Evolutionary conservation across 2,888 invertebrate species (phyloP), one percentile per base, ranked within the genome.

Genomic region (Mechanitis messenoides): DNA sequence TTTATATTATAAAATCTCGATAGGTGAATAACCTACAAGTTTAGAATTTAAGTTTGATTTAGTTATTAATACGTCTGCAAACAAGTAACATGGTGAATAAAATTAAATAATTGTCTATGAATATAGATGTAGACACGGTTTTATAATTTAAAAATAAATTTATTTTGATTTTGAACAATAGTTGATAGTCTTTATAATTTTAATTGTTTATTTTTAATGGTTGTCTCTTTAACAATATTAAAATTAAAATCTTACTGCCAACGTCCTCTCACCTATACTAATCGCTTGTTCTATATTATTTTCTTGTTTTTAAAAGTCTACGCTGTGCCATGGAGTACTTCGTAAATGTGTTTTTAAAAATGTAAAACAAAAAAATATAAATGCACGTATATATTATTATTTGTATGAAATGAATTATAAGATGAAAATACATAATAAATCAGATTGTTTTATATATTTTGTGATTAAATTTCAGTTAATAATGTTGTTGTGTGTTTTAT

Each of bases 381-480:
- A 63, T 60, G 53, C 53, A 64, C 58, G 57, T 64, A 63, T 69
- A 62, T 65, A 63, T 55, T 59, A 38, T 63, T 57, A 28, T 57
- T 64, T 68, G 63, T 64, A 55, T 42, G 59, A 67, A 63, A 66
- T 62, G 62, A 71, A 69, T 67, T 83, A 79, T 81, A 80, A 79
- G 50, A 63, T 73, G 69, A 71, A 71, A 68, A 73, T 71, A 70
- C 56, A 83, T 82, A 79, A 69, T 70, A 74, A 80, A 84, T 80
- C 79, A 84, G 71, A 83, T 83, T 79, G 74, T 85, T 85, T 84
- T 86, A 85, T 84, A 85, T 81, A 81, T 85, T 83, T 86, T 83
- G 82, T 82, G 74, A 88, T 79, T 87, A 87, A 85, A 87, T 79
- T 77, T 77, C 75, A 80, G 77, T 81, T 78, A 79, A 77, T 77